phyloP scores from a whole-genome alignment of 2,888 invertebrate genomes.

The Pristionchus arcanus region DNA sequence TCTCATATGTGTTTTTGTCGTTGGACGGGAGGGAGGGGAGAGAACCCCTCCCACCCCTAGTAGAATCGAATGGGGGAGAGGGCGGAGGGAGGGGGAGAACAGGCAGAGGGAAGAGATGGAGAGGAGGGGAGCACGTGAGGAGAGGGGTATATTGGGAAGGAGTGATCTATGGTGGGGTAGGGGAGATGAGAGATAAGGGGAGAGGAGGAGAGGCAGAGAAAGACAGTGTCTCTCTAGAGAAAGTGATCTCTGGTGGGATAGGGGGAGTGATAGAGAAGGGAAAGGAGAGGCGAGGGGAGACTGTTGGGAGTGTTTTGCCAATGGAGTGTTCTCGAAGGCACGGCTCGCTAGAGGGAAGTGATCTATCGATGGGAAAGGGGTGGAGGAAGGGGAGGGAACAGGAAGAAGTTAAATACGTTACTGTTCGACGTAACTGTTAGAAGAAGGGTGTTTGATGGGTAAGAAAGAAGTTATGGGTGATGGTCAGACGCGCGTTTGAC shows the following conservation, averaged over 20 bases:
- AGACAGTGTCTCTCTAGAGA: background rate
- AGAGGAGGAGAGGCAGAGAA: background rate
- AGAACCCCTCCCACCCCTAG: slow-evolving; percentile 2
- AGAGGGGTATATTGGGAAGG: background rate
- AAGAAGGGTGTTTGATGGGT: background rate
- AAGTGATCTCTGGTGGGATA: background rate
- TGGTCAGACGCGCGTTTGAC: no score
- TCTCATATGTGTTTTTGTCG: slow-evolving; percentile 23
- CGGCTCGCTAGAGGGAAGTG: no score
- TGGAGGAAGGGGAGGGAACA: background rate
- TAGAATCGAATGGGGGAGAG: background rate
- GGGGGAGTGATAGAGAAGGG: background rate
- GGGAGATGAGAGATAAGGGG: background rate
- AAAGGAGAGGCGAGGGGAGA: background rate
- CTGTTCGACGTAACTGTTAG: no score
- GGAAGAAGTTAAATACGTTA: no score
- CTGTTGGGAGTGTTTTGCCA: background rate
- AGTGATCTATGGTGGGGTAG: background rate
- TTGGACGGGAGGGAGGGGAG: background rate
- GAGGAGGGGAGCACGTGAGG: background rate
- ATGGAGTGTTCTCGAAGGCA: no score
- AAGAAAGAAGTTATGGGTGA: background rate
- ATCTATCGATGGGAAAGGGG: background rate
- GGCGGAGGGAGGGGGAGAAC: background rate
- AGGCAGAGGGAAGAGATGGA: background rate